A percentile compares a stretch with the other conserved stretches of the same genome.
phyloP scores from a whole-genome alignment of 2,888 invertebrate species.

The Cephus runcator region DNA sequence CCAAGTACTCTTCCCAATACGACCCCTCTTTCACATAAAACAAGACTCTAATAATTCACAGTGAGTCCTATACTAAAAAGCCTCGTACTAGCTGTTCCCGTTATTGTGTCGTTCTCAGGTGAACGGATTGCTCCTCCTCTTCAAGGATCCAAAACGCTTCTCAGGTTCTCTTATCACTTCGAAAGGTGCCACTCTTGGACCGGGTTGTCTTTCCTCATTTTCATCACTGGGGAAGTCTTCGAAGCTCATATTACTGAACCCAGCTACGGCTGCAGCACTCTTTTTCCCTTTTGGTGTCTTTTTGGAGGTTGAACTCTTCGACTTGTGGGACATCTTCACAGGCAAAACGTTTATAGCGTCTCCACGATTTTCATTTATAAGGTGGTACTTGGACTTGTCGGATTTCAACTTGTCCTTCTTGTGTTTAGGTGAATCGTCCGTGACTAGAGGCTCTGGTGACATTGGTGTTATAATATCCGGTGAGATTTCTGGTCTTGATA shows the following conservation, averaged over 20 bases:
- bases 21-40: background rate
- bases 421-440: conserved; percentile 45
- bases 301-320: conserved; percentile 48
- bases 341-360: conserved; percentile 55
- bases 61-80: conserved; percentile 17
- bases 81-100: conserved; percentile 19
- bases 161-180: conserved; percentile 70
- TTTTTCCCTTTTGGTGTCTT: conserved; percentile 44
- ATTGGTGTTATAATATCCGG: conserved; percentile 45
- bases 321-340: conserved; percentile 50
- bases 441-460: conserved; percentile 56
- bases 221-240: conserved; percentile 79
- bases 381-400: conserved; percentile 67
- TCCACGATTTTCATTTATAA: conserved; percentile 66
- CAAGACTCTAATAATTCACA: background rate
- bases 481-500: conserved; percentile 34
- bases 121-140: conserved; percentile 66
- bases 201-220: conserved; percentile 63
- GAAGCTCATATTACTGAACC: conserved; percentile 81
- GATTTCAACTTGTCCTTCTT: conserved; percentile 65
- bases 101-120: conserved; percentile 50
- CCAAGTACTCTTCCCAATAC: conserved; percentile 1
- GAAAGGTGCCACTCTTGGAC: conserved; percentile 69
- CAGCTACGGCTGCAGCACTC: conserved; percentile 59
- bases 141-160: conserved; percentile 64